phyloP scores from a whole-genome alignment of 1,140 invertebrate species.

The Glossosoma conforme region DNA sequence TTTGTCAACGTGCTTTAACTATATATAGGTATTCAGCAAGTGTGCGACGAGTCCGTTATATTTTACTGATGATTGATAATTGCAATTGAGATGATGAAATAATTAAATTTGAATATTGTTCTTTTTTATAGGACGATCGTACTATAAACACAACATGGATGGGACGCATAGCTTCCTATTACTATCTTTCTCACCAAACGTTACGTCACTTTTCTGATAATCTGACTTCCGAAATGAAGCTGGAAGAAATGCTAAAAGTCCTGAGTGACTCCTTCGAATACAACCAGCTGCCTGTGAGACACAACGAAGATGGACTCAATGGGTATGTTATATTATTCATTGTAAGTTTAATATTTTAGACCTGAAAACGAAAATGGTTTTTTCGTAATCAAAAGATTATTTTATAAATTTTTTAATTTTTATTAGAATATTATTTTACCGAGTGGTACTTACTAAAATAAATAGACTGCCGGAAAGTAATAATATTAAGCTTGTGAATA shows the following conservation, averaged over 20 bases:
- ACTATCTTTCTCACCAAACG: conserved; percentile 93
- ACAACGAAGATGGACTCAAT: conserved; percentile 96
- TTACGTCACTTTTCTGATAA: conserved; percentile 76
- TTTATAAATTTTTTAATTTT: no score
- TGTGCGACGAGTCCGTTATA: no score
- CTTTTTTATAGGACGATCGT: conserved; percentile 59
- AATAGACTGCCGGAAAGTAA: no score
- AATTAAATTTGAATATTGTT: conserved; percentile 9
- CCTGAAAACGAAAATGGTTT: conserved; percentile 7
- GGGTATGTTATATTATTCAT: no score
- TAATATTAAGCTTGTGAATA: no score
- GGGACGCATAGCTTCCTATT: conserved; percentile 92
- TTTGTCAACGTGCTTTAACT: no score
- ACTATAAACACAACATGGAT: conserved; percentile 74
- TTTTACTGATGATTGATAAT: conserved; percentile 17
- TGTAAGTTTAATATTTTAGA: no score
- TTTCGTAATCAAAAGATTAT: no score
- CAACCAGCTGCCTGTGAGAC: conserved; percentile 89
- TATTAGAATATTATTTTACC: no score
- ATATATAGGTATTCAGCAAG: no score
- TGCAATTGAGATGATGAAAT: no score
- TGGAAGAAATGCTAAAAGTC: conserved; percentile 74
- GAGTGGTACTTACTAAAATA: no score
- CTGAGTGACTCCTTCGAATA: conserved; percentile 89
- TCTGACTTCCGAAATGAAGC: conserved; percentile 58